Conservation (phyloP, 1,140 invertebrate species). For the Dendroctonus ponderosae region DNA sequence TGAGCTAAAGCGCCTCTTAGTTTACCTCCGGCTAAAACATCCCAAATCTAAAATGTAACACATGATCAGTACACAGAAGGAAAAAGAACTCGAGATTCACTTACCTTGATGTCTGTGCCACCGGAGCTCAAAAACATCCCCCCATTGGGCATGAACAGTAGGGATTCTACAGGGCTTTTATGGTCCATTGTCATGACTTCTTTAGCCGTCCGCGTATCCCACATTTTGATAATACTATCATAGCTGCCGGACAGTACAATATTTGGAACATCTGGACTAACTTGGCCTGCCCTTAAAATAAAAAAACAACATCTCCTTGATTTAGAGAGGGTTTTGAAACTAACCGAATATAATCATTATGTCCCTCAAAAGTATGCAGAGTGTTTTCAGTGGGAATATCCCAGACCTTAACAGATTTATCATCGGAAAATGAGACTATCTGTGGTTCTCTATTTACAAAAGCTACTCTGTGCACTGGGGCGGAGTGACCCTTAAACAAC, state of each 20-base stretch:
- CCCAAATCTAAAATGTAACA: slow-evolving; percentile 78
- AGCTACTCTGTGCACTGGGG: slow-evolving; percentile 74
- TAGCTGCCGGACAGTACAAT: slow-evolving; percentile 88
- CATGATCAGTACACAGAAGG: too few species aligned
- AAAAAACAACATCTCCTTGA: too few species aligned
- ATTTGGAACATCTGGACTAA: slow-evolving; percentile 73
- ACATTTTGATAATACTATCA: slow-evolving; percentile 87
- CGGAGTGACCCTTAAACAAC: slow-evolving; percentile 65
- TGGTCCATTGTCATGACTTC: slow-evolving; percentile 79
- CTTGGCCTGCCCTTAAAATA: slow-evolving; percentile 75
- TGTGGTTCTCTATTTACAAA: slow-evolving; percentile 79
- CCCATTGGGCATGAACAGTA: slow-evolving; percentile 85
- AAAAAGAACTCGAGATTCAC: neutral
- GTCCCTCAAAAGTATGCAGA: slow-evolving; percentile 64
- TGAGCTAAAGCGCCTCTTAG: slow-evolving; percentile 76
- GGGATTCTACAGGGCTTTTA: slow-evolving; percentile 85
- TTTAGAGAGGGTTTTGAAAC: too few species aligned
- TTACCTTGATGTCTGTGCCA: slow-evolving; percentile 77
- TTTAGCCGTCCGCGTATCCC: slow-evolving; percentile 75
- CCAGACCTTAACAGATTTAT: slow-evolving; percentile 86
- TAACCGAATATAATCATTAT: slow-evolving; percentile 83
- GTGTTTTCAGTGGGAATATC: slow-evolving; percentile 82
- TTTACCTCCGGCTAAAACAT: slow-evolving; percentile 81
- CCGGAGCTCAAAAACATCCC: slow-evolving; percentile 90
- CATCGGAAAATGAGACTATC: slow-evolving; percentile 89